Conservation (phyloP, 1,140 invertebrate genomes). For the Drosophila azteca region DNA sequence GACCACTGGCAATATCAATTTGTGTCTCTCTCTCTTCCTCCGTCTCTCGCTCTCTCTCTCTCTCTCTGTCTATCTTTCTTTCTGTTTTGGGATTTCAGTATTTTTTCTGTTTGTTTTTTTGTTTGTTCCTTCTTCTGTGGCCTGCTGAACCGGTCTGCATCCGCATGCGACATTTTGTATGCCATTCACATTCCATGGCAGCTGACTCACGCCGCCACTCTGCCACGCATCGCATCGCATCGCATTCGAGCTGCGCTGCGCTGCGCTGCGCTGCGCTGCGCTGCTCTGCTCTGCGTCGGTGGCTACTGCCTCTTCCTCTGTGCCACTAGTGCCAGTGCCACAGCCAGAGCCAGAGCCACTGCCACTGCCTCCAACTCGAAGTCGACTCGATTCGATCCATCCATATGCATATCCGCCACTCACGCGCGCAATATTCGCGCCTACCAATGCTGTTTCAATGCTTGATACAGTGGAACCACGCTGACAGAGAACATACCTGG, state of each 20-base stretch:
- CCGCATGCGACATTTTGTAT: slow-evolving; percentile 75
- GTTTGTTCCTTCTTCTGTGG: slow-evolving; percentile 34
- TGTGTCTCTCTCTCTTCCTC: slow-evolving; percentile 27
- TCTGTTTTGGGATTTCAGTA: slow-evolving; percentile 9
- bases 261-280: no score
- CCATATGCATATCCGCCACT: slow-evolving; percentile 75
- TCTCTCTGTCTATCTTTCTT: slow-evolving; percentile 8
- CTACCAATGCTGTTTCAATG: slow-evolving; percentile 38
- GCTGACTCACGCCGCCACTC: slow-evolving; percentile 60
- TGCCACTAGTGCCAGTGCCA: slow-evolving; percentile 16
- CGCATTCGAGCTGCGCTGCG: slow-evolving; percentile 33
- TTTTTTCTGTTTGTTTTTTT: slow-evolving; percentile 9
- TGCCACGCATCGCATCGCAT: slow-evolving; percentile 7
- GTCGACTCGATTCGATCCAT: slow-evolving; percentile 26
- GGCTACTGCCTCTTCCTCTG: slow-evolving; percentile 20
- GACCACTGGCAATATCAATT: slow-evolving; percentile 55
- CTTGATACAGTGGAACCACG: background rate
- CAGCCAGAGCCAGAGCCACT: background rate
- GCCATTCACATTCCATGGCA: slow-evolving; percentile 74
- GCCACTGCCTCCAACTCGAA: slow-evolving; percentile 11
- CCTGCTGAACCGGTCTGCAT: slow-evolving; percentile 61
- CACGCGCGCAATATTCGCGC: slow-evolving; percentile 48
- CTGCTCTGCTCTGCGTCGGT: slow-evolving; percentile 41
- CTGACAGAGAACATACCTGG: no score
- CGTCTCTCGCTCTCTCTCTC: no score